Base-by-base conservation (phyloP, 2,888 invertebrate genomes). In the Hirtodrosophila trivittata region DNA sequence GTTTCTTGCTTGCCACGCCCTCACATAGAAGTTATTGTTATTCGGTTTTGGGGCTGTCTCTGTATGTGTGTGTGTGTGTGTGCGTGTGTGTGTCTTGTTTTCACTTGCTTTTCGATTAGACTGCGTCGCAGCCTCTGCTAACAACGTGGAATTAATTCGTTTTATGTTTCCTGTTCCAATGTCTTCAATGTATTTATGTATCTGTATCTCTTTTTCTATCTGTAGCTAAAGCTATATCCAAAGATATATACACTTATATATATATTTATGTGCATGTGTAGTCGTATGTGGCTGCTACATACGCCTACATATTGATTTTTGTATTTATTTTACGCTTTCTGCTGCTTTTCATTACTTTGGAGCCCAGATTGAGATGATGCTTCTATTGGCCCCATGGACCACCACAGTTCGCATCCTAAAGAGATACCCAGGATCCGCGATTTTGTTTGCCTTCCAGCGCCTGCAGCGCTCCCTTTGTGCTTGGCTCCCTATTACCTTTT, bases 291-390 rank as follows among this genome's bases (percentile, higher is more conserved):
- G 75, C 76, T 66, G 58, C 75, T 72, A 66, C 82, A 73, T 82
- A 82, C 85, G 82, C 82, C 82, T 80, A 82, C 86, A 80, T 85
- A 83, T 85, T 85, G 82, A 83, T 85, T 83, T 83, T 82, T 58
- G 77, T 71, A 82, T 85, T 85, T 85, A 82, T 82, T 73, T 78
- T 75, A 70, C 59, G 74, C 76, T 63, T 55, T 70, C 65, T 66
- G 71, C 66, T 78, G 77, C 67, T 70, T 82, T 73, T 85, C 80
- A 85, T 85, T 82, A 80, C 69, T 52, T 21, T 69, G 45, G n/a
- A n/a, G 57, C 68, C 59, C 68, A 56, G 73, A 73, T 71, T n/a
- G n/a, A n/a, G 74, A 69, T 75, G 18, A n/a, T n/a, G 18, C 18
- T 83, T 77, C 77, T 73, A 83, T 72, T 81, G 84, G 51, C 67